A percentile compares a stretch with the other conserved stretches of the same genome.
These are phyloP conservation scores for Erebia epiphron DNA, from an alignment of 2,888 invertebrate genomes.

Conservation along the genomic window DNA sequence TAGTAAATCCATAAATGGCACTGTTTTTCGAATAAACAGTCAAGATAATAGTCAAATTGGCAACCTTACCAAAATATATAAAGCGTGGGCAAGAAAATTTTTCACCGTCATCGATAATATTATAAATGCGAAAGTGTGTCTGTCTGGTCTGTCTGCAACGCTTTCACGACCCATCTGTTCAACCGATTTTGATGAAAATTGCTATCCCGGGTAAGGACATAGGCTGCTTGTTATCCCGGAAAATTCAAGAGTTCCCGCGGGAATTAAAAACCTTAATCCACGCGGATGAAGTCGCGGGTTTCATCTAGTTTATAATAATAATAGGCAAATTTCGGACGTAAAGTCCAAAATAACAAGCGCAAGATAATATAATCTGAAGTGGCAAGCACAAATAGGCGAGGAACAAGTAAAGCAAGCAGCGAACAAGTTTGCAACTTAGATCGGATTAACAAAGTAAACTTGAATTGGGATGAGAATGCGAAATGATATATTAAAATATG, in stretches of 20 bases:
- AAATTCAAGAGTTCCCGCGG: too few relatives aligned
- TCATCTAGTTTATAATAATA: neutral
- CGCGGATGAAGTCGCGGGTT: too few relatives aligned
- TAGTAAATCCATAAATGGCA: too few relatives aligned
- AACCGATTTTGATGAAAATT: too few relatives aligned
- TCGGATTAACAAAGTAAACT: constrained; percentile 5
- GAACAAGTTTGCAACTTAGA: constrained; percentile 12
- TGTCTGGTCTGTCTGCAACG: too few relatives aligned
- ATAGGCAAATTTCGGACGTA: neutral
- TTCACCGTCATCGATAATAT: too few relatives aligned
- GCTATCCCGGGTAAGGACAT: too few relatives aligned
- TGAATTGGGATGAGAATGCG: neutral
- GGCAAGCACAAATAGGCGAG: neutral
- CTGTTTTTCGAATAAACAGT: neutral
- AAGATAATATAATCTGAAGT: neutral
- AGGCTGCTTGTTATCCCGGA: too few relatives aligned
- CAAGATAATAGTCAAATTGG: neutral
- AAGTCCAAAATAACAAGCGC: neutral
- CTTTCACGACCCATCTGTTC: too few relatives aligned
- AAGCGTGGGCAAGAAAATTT: too few relatives aligned
- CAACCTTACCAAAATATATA: neutral
- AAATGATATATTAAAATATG: neutral
- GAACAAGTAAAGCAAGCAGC: constrained; percentile 2
- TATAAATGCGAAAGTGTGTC: too few relatives aligned
- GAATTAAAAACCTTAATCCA: too few relatives aligned